Percentiles rank a stretch among this genome's conserved stretches.
phyloP scores from a whole-genome alignment of 2,113 vertebrate genomes.

The Isurus oxyrinchus region DNA sequence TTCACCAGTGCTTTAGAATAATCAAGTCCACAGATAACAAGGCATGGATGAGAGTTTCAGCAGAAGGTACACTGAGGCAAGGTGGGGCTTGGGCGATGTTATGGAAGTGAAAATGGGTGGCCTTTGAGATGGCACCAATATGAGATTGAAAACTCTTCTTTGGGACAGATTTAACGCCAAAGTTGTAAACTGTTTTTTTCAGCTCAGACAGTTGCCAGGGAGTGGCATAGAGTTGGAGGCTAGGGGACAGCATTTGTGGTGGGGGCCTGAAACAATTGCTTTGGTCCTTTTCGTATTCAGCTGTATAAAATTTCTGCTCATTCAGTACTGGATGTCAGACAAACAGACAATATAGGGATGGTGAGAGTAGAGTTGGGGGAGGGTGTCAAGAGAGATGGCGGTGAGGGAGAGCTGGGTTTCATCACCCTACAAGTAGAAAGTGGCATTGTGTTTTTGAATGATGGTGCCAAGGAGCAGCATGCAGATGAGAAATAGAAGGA shows the following conservation, averaged over 20 bases:
- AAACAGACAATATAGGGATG: not conserved
- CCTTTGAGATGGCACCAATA: not conserved
- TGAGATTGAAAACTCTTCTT: not conserved
- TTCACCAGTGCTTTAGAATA: not conserved
- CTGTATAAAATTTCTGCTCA: not conserved
- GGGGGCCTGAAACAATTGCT: not conserved
- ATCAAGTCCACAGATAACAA: not conserved
- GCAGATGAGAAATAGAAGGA: not conserved
- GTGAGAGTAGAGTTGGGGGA: too few relatives aligned
- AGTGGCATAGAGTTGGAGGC: not conserved
- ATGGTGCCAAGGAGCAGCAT: not conserved
- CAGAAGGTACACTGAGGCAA: not conserved
- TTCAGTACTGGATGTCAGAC: not conserved
- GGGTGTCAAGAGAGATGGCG: not conserved
- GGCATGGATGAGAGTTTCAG: not conserved
- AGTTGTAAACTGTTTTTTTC: not conserved
- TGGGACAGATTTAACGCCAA: not conserved
- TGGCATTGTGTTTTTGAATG: not conserved
- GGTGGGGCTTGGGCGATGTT: not conserved
- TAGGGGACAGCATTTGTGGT: not conserved
- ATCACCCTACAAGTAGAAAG: not conserved
- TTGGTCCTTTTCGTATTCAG: not conserved
- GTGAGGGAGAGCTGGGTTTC: not conserved
- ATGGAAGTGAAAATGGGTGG: not conserved
- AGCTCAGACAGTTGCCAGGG: not conserved